Evolutionary conservation across 92 coral and sea anemone genomes (phyloP).

Genomic region (Parazoanthus swiftii): DNA sequence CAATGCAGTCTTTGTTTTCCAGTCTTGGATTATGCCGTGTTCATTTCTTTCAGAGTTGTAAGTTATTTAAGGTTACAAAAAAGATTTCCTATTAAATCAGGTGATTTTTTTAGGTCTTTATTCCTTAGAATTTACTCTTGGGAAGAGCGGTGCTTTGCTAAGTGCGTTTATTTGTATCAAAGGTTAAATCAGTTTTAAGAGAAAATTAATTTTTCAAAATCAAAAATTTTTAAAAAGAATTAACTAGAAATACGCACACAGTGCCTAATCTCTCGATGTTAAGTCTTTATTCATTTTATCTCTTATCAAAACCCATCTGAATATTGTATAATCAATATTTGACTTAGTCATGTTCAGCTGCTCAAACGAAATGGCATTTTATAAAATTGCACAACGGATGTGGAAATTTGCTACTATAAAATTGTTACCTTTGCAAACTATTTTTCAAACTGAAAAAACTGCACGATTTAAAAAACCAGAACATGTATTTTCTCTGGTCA

Average conservation of each 20-base stretch:
- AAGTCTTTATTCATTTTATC: background rate
- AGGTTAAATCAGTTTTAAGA: background rate
- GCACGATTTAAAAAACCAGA: background rate
- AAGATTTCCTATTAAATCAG: background rate
- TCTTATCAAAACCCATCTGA: slow-evolving; percentile 15
- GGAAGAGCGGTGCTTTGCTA: no score
- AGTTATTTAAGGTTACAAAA: no score
- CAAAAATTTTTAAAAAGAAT: background rate
- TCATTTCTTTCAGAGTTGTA: background rate
- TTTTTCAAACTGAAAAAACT: background rate
- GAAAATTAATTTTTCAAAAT: background rate
- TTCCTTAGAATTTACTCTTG: no score
- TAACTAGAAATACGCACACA: background rate
- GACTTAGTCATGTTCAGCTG: no score
- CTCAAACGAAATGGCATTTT: background rate
- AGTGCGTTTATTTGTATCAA: background rate
- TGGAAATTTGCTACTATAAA: background rate
- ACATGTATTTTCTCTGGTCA: background rate
- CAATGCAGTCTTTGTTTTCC: slow-evolving; percentile 20
- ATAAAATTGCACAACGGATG: background rate
- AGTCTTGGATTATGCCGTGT: background rate
- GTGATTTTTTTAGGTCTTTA: background rate
- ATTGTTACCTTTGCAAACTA: background rate
- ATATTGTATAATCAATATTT: background rate
- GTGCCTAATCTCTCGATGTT: background rate